Percentiles rank a stretch among this genome's conserved stretches.
These are phyloP conservation scores for Papilio machaon DNA, from an alignment of 1,140 invertebrate genomes.

Conservation along the genomic window DNA sequence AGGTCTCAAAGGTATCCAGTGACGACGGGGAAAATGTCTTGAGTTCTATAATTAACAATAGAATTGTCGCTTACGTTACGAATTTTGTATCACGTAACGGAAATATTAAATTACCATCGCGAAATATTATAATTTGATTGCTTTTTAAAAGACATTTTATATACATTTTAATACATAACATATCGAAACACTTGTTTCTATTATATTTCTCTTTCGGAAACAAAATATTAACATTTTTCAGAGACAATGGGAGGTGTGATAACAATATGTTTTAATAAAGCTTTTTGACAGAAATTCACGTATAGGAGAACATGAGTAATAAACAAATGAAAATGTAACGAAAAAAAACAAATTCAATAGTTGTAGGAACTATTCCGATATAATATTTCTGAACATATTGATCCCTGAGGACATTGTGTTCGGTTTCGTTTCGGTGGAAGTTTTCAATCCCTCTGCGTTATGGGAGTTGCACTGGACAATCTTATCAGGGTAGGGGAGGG, in stretches of 20 bases:
- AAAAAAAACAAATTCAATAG: constrained; percentile 56
- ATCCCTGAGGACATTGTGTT: constrained; percentile 74
- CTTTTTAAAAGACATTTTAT: not conserved
- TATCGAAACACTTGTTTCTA: no score
- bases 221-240: no score
- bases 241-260: no score
- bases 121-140: not conserved
- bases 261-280: not conserved
- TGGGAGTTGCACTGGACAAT: constrained; percentile 80
- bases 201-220: no score
- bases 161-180: no score
- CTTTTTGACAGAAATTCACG: not conserved
- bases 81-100: not conserved
- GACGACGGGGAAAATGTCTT: constrained; percentile 54
- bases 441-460: constrained; percentile 79
- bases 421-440: constrained; percentile 76
- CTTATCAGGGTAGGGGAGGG: constrained; percentile 71
- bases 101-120: not conserved
- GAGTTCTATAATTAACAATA: constrained; percentile 48
- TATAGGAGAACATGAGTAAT: constrained; percentile 18
- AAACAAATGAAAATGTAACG: constrained; percentile 50
- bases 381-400: constrained; percentile 79
- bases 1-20: constrained; percentile 65
- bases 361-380: constrained; percentile 68
- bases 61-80: constrained; percentile 1